phyloP scores from a whole-genome alignment of 2,888 invertebrate genomes.

The Zelleria hepariella region DNA sequence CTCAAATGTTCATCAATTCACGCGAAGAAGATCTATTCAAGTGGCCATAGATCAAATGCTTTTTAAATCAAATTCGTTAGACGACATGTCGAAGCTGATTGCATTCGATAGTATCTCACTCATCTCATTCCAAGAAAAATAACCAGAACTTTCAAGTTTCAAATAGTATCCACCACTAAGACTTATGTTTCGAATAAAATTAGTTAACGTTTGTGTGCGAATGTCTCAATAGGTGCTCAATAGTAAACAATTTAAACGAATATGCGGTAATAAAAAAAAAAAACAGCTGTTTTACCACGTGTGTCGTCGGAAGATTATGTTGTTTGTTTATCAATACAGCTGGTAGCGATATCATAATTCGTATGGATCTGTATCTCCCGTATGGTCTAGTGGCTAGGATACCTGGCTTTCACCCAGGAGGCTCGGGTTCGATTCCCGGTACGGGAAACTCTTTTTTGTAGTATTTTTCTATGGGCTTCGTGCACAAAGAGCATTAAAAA shows the following conservation, averaged over 20 bases:
- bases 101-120: too few species aligned
- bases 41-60: neutral
- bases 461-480: neutral
- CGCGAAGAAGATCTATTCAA: neutral
- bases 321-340: neutral
- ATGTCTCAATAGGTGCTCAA: too few species aligned
- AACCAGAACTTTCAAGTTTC: too few species aligned
- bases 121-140: too few species aligned
- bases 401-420: constrained; percentile 80
- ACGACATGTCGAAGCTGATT: too few species aligned
- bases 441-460: constrained; percentile 51
- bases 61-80: too few species aligned
- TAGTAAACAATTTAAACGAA: too few species aligned
- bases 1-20: neutral
- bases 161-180: too few species aligned
- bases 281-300: too few species aligned
- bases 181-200: too few species aligned
- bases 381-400: constrained; percentile 79
- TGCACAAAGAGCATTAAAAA: neutral
- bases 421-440: constrained; percentile 81
- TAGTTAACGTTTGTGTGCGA: too few species aligned
- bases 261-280: too few species aligned
- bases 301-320: neutral
- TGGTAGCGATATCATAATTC: neutral
- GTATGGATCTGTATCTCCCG: constrained; percentile 34